Conservation (phyloP, 2,797 vertebrate species). For the Melanotaenia boesemani region DNA sequence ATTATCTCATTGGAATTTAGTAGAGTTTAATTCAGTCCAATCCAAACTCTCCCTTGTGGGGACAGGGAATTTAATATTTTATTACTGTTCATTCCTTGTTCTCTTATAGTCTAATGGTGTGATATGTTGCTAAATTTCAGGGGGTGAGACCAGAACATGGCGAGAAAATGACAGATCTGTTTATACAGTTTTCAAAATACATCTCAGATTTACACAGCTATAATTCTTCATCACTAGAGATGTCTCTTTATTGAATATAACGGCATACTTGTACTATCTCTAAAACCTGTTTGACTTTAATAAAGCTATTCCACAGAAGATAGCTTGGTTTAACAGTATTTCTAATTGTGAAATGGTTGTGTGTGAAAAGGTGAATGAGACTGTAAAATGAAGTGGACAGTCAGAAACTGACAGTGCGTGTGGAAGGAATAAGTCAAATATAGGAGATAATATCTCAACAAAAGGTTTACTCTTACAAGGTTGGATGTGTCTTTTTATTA, state of each 20-base stretch:
- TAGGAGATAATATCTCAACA: conserved; percentile 62
- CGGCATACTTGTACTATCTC: background rate
- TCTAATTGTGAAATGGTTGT: conserved; percentile 6
- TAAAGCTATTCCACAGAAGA: background rate
- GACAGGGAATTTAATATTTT: background rate
- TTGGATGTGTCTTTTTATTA: background rate
- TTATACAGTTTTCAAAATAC: conserved; percentile 7
- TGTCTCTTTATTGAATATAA: background rate
- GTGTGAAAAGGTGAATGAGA: conserved; percentile 81
- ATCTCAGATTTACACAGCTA: conserved; percentile 12
- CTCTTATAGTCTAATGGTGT: conserved; percentile 42
- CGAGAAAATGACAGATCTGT: conserved; percentile 9
- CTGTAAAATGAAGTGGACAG: conserved; percentile 30
- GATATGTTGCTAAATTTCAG: conserved; percentile 18
- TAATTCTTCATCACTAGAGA: conserved; percentile 14
- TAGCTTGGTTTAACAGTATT: background rate
- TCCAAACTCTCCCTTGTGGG: background rate
- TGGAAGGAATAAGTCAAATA: conserved; percentile 71
- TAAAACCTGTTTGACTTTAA: background rate
- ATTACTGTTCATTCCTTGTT: background rate
- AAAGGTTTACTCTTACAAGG: background rate
- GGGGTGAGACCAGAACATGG: background rate
- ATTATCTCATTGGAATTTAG: conserved; percentile 16
- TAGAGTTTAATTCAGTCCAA: conserved; percentile 13
- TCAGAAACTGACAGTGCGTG: conserved; percentile 29